These are phyloP conservation scores for Hydropsyche betteni DNA, from an alignment of 2,888 invertebrate genomes.

Conservation along the genomic window DNA sequence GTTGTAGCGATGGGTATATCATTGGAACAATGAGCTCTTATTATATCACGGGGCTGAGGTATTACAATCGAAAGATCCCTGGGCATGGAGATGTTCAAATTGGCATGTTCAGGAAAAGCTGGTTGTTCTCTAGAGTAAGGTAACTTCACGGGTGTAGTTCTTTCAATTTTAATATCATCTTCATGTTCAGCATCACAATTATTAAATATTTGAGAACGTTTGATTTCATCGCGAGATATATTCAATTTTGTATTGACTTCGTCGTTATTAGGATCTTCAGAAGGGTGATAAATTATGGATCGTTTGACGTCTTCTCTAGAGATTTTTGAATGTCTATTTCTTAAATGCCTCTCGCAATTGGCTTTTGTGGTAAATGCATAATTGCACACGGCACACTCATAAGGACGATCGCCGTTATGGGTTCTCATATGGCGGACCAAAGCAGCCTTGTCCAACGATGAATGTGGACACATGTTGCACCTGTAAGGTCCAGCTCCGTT, in stretches of 20 bases:
- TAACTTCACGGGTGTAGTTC: slow-evolving; percentile 59
- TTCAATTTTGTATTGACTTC: slow-evolving; percentile 68
- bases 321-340: slow-evolving; percentile 88
- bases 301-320: slow-evolving; percentile 89
- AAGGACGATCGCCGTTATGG: slow-evolving; percentile 95
- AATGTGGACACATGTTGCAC: slow-evolving; percentile 93
- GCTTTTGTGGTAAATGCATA: slow-evolving; percentile 98
- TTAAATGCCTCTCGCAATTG: slow-evolving; percentile 93
- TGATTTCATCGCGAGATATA: slow-evolving; percentile 65
- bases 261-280: slow-evolving; percentile 84
- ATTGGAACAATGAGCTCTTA: slow-evolving; percentile 55
- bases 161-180: slow-evolving; percentile 56
- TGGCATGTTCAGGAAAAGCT: slow-evolving; percentile 62
- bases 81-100: slow-evolving; percentile 53
- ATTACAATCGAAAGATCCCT: slow-evolving; percentile 55
- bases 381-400: slow-evolving; percentile 93
- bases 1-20: slow-evolving; percentile 54
- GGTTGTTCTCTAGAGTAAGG: slow-evolving; percentile 59
- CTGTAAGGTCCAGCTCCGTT: slow-evolving; percentile 83
- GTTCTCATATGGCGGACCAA: slow-evolving; percentile 91
- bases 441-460: slow-evolving; percentile 89
- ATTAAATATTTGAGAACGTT: slow-evolving; percentile 66
- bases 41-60: slow-evolving; percentile 49
- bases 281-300: slow-evolving; percentile 86
- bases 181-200: slow-evolving; percentile 63